phyloP scores from a whole-genome alignment of 2,113 vertebrate species.

The Anarrhichthys ocellatus region DNA sequence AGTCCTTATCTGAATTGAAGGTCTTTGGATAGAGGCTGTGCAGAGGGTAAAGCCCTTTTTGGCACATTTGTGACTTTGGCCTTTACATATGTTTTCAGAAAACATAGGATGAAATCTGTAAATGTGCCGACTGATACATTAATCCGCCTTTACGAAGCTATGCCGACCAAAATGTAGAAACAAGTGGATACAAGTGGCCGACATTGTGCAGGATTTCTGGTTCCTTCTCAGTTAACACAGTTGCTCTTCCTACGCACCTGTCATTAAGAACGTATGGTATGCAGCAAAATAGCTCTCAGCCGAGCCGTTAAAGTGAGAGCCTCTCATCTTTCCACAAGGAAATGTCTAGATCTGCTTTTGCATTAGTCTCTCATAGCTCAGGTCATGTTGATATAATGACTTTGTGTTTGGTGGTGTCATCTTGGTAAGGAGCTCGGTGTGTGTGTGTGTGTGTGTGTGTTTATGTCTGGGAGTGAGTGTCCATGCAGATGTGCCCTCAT shows the following conservation, averaged over 20 bases:
- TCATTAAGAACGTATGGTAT: not conserved
- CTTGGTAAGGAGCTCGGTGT: not conserved
- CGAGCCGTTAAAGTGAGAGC: not conserved
- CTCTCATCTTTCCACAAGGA: constrained; percentile 59
- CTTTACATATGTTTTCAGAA: not conserved
- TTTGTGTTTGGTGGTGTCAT: not conserved
- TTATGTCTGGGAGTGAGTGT: constrained; percentile 13
- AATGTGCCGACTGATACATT: not conserved
- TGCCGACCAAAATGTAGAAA: not conserved
- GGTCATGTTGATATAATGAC: constrained; percentile 17
- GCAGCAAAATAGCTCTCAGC: not conserved
- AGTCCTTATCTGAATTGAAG: not conserved
- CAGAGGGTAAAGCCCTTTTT: not conserved
- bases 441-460: not conserved
- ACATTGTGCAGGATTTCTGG: not conserved
- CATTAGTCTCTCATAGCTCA: not conserved
- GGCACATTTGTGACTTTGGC: not conserved
- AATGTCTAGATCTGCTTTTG: not conserved
- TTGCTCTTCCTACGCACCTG: not conserved
- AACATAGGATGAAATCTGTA: not conserved
- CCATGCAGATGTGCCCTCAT: constrained; percentile 40
- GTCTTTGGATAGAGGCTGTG: not conserved
- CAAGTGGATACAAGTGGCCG: not conserved
- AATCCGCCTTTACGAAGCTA: not conserved
- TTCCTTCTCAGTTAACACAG: not conserved